Percentiles rank a stretch among this genome's conserved stretches.
phyloP scores from a whole-genome alignment of 2,888 invertebrate species.

The Hypomecis atomaria region DNA sequence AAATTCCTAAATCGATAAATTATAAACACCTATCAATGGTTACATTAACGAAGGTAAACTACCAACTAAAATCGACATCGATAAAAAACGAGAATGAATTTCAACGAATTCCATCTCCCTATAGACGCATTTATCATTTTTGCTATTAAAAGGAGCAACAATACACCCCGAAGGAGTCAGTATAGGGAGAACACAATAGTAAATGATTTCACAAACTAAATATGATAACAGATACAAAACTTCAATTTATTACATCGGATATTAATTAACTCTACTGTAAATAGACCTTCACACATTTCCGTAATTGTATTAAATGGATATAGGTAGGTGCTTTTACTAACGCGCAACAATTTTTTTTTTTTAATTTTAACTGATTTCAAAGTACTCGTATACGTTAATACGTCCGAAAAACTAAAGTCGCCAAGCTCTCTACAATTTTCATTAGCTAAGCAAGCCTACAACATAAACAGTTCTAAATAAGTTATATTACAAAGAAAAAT shows the following conservation, averaged over 20 bases:
- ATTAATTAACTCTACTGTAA: neutral
- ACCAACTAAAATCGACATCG: slow-evolving; percentile 38
- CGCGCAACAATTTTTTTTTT: too few species aligned
- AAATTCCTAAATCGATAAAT: slow-evolving; percentile 19
- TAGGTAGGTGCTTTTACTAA: too few species aligned
- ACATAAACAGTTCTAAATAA: too few species aligned
- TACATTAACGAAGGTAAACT: slow-evolving; percentile 34
- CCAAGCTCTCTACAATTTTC: too few species aligned
- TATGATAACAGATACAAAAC: neutral
- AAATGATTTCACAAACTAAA: slow-evolving; percentile 58
- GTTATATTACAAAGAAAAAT: too few species aligned
- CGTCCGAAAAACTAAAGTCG: too few species aligned
- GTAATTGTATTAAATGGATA: too few species aligned
- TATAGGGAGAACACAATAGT: slow-evolving; percentile 78
- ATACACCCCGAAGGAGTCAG: slow-evolving; percentile 78
- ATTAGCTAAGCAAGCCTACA: too few species aligned
- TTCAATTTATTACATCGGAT: neutral
- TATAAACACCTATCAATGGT: slow-evolving; percentile 26
- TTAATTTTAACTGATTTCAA: too few species aligned
- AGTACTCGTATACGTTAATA: too few species aligned
- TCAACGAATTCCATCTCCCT: slow-evolving; percentile 63
- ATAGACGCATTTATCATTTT: slow-evolving; percentile 82
- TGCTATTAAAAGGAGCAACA: slow-evolving; percentile 80
- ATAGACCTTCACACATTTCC: too few species aligned
- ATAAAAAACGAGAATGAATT: slow-evolving; percentile 54